Base-by-base conservation (phyloP, 30 jellyfish, hydroid and myxozoan species). In the Mastigias papua region DNA sequence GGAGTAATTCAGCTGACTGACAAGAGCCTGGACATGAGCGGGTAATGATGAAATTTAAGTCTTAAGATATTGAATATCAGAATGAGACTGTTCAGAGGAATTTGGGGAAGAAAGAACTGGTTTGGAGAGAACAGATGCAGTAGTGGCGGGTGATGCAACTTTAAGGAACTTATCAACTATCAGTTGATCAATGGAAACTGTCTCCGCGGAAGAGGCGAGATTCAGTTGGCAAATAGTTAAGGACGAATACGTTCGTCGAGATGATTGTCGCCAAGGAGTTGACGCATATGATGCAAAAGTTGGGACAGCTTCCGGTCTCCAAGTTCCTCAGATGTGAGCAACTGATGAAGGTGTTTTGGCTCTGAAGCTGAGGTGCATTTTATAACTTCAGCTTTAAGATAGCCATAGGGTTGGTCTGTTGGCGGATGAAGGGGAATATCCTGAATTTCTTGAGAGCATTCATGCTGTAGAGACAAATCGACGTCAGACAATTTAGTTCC, bases 261-360 rank as follows among this genome's bases (percentile, higher is more conserved):
- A 23, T 22, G 23, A 35, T 57, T 51, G 19, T 76, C 88, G 33
- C 76, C 88, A 29, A 76, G 76, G 27, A 76, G 30, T 34, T 76
- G 77, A 11, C 62, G 75, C 88, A 76, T 76, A 3, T 60, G 58
- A 50, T 63, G 60, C 74, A 76, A 63, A 29, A 51, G 62, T 76
- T 57, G 85, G 70, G 72, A 73, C 37, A 71, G 85, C 37, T 73
- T 73, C 26, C 85, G 64, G 71, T 73, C 85, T 13, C 85, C 85
- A 13, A 73, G 72, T 29, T 73, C 85, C 37, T 73, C 85, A 13
- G 85, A 73, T 73, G 29, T 46, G 50, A 76, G 63, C 62, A 76
- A 63, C 28, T 76, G 88, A 26, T 57, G 33, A 28, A 76, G 51
- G 22, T 77, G 75, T 17, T 51, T 57, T 57, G 51, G 85, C 48